These are phyloP conservation scores for Meleagris gallopavo DNA, from an alignment of 2,113 vertebrate genomes.

Conservation along the genomic window DNA sequence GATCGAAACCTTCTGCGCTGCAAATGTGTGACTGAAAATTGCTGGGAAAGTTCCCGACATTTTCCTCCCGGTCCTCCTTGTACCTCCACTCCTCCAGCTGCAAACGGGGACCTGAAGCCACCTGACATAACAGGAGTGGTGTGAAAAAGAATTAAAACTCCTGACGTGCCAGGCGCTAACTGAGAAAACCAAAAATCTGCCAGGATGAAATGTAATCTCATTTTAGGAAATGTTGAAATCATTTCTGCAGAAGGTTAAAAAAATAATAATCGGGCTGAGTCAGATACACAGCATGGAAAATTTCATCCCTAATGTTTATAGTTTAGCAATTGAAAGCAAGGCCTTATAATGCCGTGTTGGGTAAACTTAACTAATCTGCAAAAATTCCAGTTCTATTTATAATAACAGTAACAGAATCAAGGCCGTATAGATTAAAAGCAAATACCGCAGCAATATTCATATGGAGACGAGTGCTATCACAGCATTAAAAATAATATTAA, in stretches of 20 bases:
- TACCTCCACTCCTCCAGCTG: neutral
- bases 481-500: neutral
- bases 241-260: slow-evolving; percentile 9
- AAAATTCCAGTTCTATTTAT: neutral
- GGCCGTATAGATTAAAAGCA: neutral
- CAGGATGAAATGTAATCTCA: slow-evolving; percentile 1
- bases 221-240: slow-evolving; percentile 26
- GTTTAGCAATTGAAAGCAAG: slow-evolving; percentile 7
- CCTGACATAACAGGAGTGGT: slow-evolving; percentile 28
- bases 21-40: neutral
- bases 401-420: neutral
- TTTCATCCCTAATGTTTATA: slow-evolving; percentile 13
- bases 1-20: neutral
- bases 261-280: slow-evolving; percentile 14
- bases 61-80: rapidly evolving
- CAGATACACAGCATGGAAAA: slow-evolving; percentile 48
- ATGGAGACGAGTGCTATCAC: neutral
- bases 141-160: neutral
- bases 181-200: neutral
- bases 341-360: neutral
- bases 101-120: neutral
- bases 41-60: rapidly evolving
- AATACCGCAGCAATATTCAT: neutral
- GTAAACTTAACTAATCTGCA: neutral
- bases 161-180: neutral